Percentiles rank a stretch among this genome's conserved stretches.
phyloP scores from a whole-genome alignment of 2,888 invertebrate species.

The Philhelius pedissequus region DNA sequence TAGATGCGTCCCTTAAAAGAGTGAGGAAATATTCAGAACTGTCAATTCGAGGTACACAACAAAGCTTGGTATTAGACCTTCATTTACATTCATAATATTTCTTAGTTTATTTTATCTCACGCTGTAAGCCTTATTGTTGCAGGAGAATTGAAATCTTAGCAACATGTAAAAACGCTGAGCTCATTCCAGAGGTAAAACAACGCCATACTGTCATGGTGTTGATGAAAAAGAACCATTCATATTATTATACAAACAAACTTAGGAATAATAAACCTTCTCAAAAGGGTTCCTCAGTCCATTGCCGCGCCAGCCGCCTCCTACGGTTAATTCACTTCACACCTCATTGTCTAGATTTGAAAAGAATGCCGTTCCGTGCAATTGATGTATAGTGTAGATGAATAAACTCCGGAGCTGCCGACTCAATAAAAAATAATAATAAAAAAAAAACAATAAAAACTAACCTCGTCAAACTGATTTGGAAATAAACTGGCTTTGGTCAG shows the following conservation, averaged over 20 bases:
- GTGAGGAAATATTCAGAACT: too few relatives aligned
- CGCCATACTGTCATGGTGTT: neutral
- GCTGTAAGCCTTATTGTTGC: neutral
- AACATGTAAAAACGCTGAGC: too few relatives aligned
- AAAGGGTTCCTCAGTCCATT: conserved; percentile 7
- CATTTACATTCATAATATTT: too few relatives aligned
- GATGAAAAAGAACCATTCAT: neutral
- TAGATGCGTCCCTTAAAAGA: too few relatives aligned
- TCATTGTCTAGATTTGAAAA: conserved; percentile 42
- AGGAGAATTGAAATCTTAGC: neutral
- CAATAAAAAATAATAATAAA: neutral
- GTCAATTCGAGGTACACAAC: too few relatives aligned
- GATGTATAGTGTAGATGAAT: neutral
- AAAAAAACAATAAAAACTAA: conserved; percentile 6
- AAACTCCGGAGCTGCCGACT: neutral
- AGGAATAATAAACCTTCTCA: neutral
- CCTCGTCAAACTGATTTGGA: neutral
- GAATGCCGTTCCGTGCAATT: neutral
- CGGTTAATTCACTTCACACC: conserved; percentile 36
- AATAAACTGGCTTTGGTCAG: neutral
- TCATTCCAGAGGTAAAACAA: too few relatives aligned
- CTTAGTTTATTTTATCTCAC: too few relatives aligned
- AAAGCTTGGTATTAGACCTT: too few relatives aligned
- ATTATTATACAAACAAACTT: neutral
- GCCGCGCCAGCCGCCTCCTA: too few relatives aligned